Evolutionary conservation across 2,113 vertebrate genomes (phyloP), one percentile per base, ranked within the genome.

Genomic region (Planiliza haematocheilus): DNA sequence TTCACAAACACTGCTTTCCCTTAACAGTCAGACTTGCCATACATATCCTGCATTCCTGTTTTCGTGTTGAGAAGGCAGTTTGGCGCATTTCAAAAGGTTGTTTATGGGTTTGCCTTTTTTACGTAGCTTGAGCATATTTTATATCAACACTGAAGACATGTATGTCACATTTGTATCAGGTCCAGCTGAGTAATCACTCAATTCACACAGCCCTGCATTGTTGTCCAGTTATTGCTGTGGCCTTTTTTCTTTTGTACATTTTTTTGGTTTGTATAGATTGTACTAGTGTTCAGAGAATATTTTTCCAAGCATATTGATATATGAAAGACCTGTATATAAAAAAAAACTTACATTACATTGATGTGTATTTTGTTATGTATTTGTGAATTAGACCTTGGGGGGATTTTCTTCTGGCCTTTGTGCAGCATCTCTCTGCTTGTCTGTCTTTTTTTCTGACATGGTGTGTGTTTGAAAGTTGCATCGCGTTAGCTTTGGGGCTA

Each of bases 351-450:
- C 63, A 74, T 64, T 70, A 55, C 55, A 55, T 55, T 71, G 64
- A 72, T 70, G 58, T 55, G 53, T 50, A 10, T 65, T 75, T 62
- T 82, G 57, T 81, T 58, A 17, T 71, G 43, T 41, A 13, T 74
- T 56, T 62, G 64, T 60, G 24, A 50, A 80, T 88, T 70, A 73
- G 57, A 17, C 45, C 67, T 70, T 18, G 12, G 48, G 57, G 67
- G 70, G 74, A 70, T 83, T 87, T 81, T 48, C 50, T 81, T 84
- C 12, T 43, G 45, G 45, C 16, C 10, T 62, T 66, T 80, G 61
- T 81, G 74, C 20, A 53, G 62, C 78, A 85, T 83, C 82, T 80
- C 74, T 81, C 36, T 64, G 50, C 17, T 43, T 42, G 58, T 2
- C 66, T 73, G 46, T 56, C 39, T 79, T 52, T 66, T 48, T 57